phyloP scores from a whole-genome alignment of 2,113 vertebrate genomes.

The Anseranas semipalmata region DNA sequence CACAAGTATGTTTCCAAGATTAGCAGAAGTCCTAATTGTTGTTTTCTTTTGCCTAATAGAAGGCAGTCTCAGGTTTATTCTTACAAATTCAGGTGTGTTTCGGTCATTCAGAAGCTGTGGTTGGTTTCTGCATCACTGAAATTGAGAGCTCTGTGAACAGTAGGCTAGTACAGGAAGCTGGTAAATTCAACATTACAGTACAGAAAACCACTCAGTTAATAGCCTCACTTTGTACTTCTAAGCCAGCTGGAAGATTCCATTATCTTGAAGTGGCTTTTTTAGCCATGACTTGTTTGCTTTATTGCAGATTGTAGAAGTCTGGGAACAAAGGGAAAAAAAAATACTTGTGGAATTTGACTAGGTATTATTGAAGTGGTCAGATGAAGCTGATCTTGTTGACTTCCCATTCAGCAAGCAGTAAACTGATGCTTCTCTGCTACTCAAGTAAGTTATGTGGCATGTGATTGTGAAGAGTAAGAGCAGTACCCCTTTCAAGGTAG shows the following conservation, averaged over 20 bases:
- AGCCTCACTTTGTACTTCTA: background rate
- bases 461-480: background rate
- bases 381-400: background rate
- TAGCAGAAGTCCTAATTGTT: background rate
- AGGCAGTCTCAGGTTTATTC: background rate
- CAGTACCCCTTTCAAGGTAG: accelerated
- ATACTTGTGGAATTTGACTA: background rate
- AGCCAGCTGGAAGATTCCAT: background rate
- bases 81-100: background rate
- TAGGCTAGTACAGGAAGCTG: background rate
- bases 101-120: background rate
- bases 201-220: accelerated
- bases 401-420: background rate
- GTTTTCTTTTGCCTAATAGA: background rate
- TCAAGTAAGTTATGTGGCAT: too few relatives aligned
- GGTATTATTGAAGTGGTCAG: background rate
- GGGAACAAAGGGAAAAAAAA: background rate
- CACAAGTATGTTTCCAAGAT: background rate
- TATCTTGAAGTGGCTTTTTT: background rate
- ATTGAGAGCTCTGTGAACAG: background rate
- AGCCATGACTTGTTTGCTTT: accelerated
- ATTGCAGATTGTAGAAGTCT: background rate
- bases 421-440: background rate
- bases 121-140: background rate
- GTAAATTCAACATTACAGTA: background rate